Base-by-base conservation (phyloP, 1,140 invertebrate species). In the Bombus huntii region DNA sequence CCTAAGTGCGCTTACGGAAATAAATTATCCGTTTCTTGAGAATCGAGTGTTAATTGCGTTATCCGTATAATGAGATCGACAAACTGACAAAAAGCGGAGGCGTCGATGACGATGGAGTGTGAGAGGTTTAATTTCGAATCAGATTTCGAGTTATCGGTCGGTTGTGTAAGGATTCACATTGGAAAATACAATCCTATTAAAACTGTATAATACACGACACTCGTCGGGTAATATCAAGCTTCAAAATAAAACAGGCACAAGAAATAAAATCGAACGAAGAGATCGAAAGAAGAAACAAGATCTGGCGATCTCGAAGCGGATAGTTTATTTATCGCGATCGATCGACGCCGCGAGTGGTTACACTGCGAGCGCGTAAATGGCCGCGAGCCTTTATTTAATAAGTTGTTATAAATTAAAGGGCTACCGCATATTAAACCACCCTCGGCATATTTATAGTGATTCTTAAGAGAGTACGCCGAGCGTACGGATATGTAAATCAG, bases 391-490 rank as follows among this genome's bases (percentile, higher is more conserved):
- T 93, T 93, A 91, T 93, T 93, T 92, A 93, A 93, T 93, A 93
- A 93, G 90, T 93, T 92, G 90, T 93, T 93, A 92, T 93, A 93
- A 93, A 93, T 93, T 92, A 93, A 91, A 91, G 87, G 83, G 92
- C 92, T 93, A 93, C 92, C 87, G 92, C 91, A 93, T 90, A 92
- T 92, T 93, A 91, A 93, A 91, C 90, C 90, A 93, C 83, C 83
- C 82, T 89, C 89, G 88, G 88, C 88, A 92, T 93, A 92, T 93
- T 93, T 92, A 93, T 93, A 91, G 89, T 92, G 88, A 92, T 91
- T 91, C 87, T 88, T 87, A 89, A 70, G 83, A 83, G 84, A 81
- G 73, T 86, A 87, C 72, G 81, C 72, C 73, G 83, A 74, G 65
- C 76, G 44, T 79, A 84, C 78, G 81, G 73, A 89, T 89, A 86